Evolutionary conservation across 23 tunicate genomes (phyloP).

Genomic region (Styela clava): DNA sequence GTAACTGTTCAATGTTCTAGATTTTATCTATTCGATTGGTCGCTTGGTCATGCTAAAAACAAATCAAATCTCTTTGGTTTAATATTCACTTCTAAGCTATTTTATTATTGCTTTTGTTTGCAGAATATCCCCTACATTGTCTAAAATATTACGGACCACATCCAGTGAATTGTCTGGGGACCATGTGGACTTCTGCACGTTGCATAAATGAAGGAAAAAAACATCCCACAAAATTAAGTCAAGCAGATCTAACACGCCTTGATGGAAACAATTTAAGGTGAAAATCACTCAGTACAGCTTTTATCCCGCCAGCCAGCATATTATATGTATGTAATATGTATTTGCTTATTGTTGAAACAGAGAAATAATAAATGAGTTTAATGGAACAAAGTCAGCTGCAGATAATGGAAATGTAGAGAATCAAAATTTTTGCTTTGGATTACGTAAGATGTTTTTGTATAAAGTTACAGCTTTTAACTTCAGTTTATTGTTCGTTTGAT

Average conservation of each 20-base stretch:
- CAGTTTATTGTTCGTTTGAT: background rate
- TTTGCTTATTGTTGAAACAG: background rate
- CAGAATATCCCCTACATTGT: conserved; percentile 32
- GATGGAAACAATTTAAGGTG: background rate
- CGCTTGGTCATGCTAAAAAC: too few species aligned
- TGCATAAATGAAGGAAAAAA: conserved; percentile 13
- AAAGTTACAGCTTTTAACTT: background rate
- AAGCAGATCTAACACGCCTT: background rate
- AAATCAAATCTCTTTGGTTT: too few species aligned
- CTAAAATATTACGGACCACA: conserved; percentile 26
- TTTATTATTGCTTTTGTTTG: background rate
- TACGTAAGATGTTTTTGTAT: background rate
- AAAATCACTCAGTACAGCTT: too few species aligned
- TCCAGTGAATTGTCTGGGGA: conserved; percentile 24
- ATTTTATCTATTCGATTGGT: too few species aligned
- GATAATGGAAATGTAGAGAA: conserved; percentile 18
- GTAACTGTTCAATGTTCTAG: too few species aligned
- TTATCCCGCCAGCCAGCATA: too few species aligned
- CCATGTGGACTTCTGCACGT: conserved; percentile 10
- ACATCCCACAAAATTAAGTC: conserved; percentile 2
- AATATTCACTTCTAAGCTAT: background rate
- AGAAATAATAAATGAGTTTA: conserved; percentile 9
- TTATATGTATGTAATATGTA: background rate
- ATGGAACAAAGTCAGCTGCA: background rate
- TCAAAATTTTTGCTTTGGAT: conserved; percentile 19